A percentile compares a stretch with the other conserved stretches of the same genome.
Conservation (phyloP, 2,113 vertebrate species). For the Rhea americana region DNA sequence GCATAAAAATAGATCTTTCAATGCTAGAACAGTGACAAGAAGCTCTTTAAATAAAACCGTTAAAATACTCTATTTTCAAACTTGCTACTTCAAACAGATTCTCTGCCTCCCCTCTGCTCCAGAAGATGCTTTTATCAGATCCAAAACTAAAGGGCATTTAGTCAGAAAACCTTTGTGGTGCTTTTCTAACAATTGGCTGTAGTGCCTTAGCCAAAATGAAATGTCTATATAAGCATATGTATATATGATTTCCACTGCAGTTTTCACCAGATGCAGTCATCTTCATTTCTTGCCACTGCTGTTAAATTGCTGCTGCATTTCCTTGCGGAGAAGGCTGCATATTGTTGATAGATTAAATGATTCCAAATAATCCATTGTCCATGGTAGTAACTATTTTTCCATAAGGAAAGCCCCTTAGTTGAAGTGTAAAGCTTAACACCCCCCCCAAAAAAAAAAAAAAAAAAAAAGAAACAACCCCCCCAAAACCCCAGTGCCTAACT, state of each 20-base stretch:
- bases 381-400: neutral
- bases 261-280: neutral
- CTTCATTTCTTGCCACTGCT: neutral
- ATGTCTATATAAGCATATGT: neutral
- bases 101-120: neutral
- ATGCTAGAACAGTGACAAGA: slow-evolving; percentile 17
- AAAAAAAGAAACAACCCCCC: neutral
- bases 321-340: neutral
- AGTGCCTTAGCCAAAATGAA: neutral
- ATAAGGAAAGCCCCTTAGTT: neutral
- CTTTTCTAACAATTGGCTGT: neutral
- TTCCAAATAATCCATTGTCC: slow-evolving; percentile 17
- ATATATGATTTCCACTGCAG: neutral
- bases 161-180: neutral
- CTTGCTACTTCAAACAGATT: slow-evolving; percentile 24
- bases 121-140: slow-evolving; percentile 9
- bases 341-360: neutral
- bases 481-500: neutral
- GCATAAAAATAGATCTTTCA: slow-evolving; percentile 59
- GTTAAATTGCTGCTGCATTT: slow-evolving; percentile 19
- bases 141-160: neutral
- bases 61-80: slow-evolving; percentile 16
- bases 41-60: slow-evolving; percentile 57
- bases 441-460: neutral
- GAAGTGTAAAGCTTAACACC: neutral